These are phyloP conservation scores for Anableps anableps DNA, from an alignment of 2,797 vertebrate species.

Conservation along the genomic window DNA sequence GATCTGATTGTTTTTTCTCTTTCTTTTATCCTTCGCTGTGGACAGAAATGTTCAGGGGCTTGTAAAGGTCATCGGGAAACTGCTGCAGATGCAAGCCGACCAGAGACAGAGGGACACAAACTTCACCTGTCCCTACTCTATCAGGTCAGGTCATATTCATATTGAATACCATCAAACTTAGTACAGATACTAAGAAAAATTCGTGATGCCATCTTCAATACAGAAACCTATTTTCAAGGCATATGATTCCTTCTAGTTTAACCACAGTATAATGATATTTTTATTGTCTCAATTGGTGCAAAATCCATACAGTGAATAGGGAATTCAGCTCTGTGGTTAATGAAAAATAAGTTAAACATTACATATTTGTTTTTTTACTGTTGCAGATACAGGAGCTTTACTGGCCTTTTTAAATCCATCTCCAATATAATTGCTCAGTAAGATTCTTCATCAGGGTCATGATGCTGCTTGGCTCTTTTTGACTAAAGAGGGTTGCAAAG, in stretches of 20 bases:
- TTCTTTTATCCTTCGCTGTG: not conserved
- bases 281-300: not conserved
- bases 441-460: too few relatives aligned
- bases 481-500: too few relatives aligned
- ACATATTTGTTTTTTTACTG: too few relatives aligned
- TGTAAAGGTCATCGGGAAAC: slow-evolving; percentile 86
- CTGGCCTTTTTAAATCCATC: too few relatives aligned
- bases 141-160: slow-evolving; percentile 70
- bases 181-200: not conserved
- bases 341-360: not conserved
- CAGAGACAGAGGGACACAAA: slow-evolving; percentile 64
- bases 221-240: not conserved
- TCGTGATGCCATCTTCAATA: not conserved
- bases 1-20: not conserved
- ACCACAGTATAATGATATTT: not conserved
- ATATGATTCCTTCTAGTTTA: not conserved
- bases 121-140: slow-evolving; percentile 78
- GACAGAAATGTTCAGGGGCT: slow-evolving; percentile 90
- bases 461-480: too few relatives aligned
- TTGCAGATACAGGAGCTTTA: too few relatives aligned
- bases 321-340: not conserved
- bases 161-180: not conserved
- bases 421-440: too few relatives aligned
- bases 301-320: not conserved
- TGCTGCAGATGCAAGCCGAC: slow-evolving; percentile 88